Base-by-base conservation (phyloP, 2,113 vertebrate genomes). In the Telmatochromis brachygnathus region DNA sequence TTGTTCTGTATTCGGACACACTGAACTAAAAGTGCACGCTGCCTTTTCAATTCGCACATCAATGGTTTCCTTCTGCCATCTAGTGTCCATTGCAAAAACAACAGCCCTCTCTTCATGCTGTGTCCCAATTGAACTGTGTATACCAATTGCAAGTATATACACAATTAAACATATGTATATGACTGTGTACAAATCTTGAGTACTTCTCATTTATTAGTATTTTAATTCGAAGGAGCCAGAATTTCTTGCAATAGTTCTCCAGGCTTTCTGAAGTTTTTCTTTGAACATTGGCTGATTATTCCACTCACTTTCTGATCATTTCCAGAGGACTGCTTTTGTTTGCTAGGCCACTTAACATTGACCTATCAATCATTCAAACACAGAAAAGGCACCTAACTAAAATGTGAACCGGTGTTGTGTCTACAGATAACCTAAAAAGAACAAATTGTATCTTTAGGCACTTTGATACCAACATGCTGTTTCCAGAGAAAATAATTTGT, bases 21-120 rank as follows among this genome's bases (percentile, higher is more conserved):
- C 3, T 28, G 82, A 75, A 47, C 73, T 26, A 75, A 75, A 75
- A 19, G n/a, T 6, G 14, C 13, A 26, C 3, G 13, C 10, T 28
- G 9, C 7, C 4, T 45, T 12, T 65, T 21, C 19, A 11, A 5
- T 23, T 39, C 3, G 11, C 6, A 6, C 28, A 87, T 62, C 80
- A 2, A 28, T 62, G 58, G 89, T 83, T 58, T 90, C 5, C 26
- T 86, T 75, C 68, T 90, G 85, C 94, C 95, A 96, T 89, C 96
- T 96, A 88, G 87, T 94, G 96, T 35, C 75, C 45, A 37, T 19
- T 0, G 5, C 7, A n/a, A 33, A 51, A 33, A 51, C 73, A 51
- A 13, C 73, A 77, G 26, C 26, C 26, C 26, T 77, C 26, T n/a
- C 17, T 77, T 51, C 73, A 13, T n/a, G 17, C 17, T 77, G 73